Percentiles rank a stretch among this genome's conserved stretches.
Evolutionary conservation across 2,797 vertebrate genomes (phyloP).

Genomic region (Mus caroli): DNA sequence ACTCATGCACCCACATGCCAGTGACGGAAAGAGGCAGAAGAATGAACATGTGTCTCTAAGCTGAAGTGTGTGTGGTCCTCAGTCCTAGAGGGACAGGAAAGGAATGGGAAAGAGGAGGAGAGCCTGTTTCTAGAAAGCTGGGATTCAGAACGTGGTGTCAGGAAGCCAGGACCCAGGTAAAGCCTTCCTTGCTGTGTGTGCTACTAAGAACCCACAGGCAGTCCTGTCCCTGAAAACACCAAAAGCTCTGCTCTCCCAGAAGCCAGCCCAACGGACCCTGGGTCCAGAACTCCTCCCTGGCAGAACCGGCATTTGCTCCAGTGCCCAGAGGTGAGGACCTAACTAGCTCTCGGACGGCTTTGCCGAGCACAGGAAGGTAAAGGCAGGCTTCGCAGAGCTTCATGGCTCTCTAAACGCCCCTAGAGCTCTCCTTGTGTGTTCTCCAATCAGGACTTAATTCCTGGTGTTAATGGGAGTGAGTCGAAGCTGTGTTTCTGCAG

Average conservation of each 20-base stretch:
- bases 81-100: not conserved
- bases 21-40: not conserved
- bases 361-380: not conserved
- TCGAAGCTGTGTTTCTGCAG: not conserved
- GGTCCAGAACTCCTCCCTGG: not conserved
- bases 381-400: slow-evolving; percentile 6
- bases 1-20: not conserved
- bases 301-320: not conserved
- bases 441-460: slow-evolving; percentile 23
- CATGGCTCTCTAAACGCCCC: not conserved
- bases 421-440: not conserved
- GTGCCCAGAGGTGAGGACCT: not conserved
- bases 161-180: slow-evolving; percentile 22
- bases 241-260: not conserved
- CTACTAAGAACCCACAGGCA: not conserved
- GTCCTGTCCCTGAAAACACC: not conserved
- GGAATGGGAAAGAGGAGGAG: not conserved
- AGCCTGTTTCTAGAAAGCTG: slow-evolving; percentile 55
- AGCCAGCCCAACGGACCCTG: not conserved
- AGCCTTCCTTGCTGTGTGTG: not conserved
- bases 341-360: not conserved
- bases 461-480: slow-evolving; percentile 20
- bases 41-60: not conserved
- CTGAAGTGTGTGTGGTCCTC: not conserved
- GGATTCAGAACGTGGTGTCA: not conserved